phyloP scores from a whole-genome alignment of 2,113 vertebrate species.

The Mesembrinibis cayennensis region DNA sequence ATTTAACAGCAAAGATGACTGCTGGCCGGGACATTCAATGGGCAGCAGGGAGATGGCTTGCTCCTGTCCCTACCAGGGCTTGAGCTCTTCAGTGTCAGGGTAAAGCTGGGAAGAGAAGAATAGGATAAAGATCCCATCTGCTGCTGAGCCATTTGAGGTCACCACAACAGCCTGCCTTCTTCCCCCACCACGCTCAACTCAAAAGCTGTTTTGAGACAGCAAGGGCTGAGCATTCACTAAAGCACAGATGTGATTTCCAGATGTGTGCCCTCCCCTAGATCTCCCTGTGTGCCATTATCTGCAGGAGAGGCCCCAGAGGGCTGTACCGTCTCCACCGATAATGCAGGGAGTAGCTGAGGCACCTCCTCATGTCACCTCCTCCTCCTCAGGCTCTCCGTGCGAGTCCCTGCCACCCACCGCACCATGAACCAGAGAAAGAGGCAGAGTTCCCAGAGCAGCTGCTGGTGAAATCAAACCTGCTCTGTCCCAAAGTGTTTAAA shows the following conservation, averaged over 20 bases:
- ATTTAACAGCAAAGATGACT: background rate
- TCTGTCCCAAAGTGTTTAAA: background rate
- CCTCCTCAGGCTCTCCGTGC: rapidly evolving
- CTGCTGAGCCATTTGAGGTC: background rate
- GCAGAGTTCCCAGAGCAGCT: background rate
- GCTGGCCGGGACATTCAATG: background rate
- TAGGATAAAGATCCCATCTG: background rate
- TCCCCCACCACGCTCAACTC: background rate
- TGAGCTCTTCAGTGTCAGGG: background rate
- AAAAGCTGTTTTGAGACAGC: background rate
- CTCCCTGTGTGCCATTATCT: background rate
- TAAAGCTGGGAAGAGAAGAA: background rate
- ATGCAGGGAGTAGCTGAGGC: background rate
- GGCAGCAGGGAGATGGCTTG: background rate
- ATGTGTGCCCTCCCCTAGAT: background rate
- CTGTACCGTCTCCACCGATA: background rate
- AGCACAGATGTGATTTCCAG: constrained; percentile 15
- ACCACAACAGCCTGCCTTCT: background rate
- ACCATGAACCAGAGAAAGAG: background rate
- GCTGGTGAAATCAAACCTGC: background rate
- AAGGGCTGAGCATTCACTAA: background rate
- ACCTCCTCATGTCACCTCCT: background rate
- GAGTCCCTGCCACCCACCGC: rapidly evolving
- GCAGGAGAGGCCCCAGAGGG: background rate
- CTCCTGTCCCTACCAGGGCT: background rate